A percentile compares a stretch with the other conserved stretches of the same genome.
These are phyloP conservation scores for Eilema depressum DNA, from an alignment of 2,888 invertebrate species.

Conservation along the genomic window DNA sequence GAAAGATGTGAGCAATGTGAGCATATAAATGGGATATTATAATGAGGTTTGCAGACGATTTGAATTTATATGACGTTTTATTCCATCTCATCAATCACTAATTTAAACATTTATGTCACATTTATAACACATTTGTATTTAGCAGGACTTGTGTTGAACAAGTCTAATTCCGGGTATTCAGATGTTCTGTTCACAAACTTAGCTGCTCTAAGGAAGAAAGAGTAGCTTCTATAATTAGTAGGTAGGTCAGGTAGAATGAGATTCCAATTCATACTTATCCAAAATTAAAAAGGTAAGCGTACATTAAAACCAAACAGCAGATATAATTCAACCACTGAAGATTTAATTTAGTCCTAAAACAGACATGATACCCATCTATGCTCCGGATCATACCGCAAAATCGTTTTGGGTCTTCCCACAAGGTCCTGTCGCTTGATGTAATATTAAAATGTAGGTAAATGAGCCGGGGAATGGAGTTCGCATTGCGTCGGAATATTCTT, in stretches of 20 bases:
- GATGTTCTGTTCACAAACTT: too few relatives aligned
- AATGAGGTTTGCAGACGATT: conserved; percentile 7
- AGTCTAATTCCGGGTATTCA: too few relatives aligned
- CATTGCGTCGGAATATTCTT: conserved; percentile 15
- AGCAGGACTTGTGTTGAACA: too few relatives aligned
- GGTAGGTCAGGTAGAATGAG: too few relatives aligned
- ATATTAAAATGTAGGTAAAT: conserved; percentile 55
- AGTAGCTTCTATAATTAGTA: too few relatives aligned
- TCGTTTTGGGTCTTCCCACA: conserved; percentile 50
- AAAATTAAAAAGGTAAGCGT: conserved; percentile 30
- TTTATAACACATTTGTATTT: too few relatives aligned
- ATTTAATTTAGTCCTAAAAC: conserved; percentile 54
- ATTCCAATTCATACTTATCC: conserved; percentile 1
- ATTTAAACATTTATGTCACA: conserved; percentile 13
- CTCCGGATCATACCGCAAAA: conserved; percentile 51
- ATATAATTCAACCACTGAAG: conserved; percentile 37
- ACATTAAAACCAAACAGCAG: conserved; percentile 29
- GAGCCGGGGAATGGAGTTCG: conserved; percentile 29
- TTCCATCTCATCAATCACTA: conserved; percentile 12
- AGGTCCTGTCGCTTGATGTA: conserved; percentile 41
- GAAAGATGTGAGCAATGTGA: not conserved
- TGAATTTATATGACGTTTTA: conserved; percentile 10
- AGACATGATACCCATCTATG: conserved; percentile 35
- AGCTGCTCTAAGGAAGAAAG: too few relatives aligned
- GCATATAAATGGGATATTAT: not conserved